Conservation (phyloP, 1,140 invertebrate species). For the Bombus confusus region DNA sequence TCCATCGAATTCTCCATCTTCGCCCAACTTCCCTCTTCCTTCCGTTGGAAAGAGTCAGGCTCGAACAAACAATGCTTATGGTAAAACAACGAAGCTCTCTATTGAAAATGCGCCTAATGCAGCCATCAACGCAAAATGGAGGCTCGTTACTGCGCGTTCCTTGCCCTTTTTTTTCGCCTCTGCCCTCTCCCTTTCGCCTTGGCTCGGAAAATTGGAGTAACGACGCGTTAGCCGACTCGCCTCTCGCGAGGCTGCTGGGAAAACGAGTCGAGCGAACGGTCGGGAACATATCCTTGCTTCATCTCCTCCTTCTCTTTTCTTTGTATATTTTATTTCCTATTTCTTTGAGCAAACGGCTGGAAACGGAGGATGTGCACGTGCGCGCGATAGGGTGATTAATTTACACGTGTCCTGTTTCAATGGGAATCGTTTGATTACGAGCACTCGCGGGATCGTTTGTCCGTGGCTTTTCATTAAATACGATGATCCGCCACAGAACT, state of each 20-base stretch:
- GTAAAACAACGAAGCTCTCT: conserved; percentile 21
- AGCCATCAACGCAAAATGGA: conserved; percentile 31
- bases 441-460: conserved; percentile 10
- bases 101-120: conserved; percentile 46
- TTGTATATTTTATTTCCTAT: neutral
- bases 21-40: neutral
- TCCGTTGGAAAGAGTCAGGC: neutral
- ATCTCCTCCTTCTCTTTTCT: too few relatives aligned
- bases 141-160: conserved; percentile 25
- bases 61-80: conserved; percentile 17
- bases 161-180: neutral
- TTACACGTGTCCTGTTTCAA: conserved; percentile 19
- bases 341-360: neutral
- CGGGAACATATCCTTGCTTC: neutral
- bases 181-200: neutral
- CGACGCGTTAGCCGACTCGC: conserved; percentile 14
- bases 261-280: neutral
- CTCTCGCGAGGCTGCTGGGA: neutral
- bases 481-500: neutral
- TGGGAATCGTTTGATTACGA: conserved; percentile 29
- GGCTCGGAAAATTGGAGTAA: conserved; percentile 42
- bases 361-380: neutral
- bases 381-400: conserved; percentile 23
- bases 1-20: neutral
- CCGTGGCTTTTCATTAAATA: conserved; percentile 37